Evolutionary conservation across 2,888 invertebrate species (phyloP), one percentile per base, ranked within the genome.

Genomic region (Patella depressa): DNA sequence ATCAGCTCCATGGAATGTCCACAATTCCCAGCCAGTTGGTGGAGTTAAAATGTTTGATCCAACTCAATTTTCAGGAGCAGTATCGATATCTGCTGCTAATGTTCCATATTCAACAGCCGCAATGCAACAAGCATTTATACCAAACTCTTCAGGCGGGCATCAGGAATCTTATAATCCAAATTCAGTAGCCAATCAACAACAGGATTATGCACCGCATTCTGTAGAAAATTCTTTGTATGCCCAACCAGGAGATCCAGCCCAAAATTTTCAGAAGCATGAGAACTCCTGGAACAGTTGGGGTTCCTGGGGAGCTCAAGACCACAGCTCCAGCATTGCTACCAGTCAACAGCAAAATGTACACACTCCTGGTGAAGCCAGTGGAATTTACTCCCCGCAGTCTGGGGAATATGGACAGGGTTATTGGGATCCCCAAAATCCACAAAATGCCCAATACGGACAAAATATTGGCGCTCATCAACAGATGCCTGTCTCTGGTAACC

Each of bases 31-130:
- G 59, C 77, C 79, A 55, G 74, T 76, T 72, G 75, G 79, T 11
- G 83, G 75, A 45, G 84, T 88, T 17, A 82, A 85, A 53, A 81
- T 88, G 71, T 89, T 86, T 81, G 86, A 89, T 79, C 88, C 89
- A 17, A 76, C 84, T 19, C 82, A 86, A 71, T 87, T 86, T 73
- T 84, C 87, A 70, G 78, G 55, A 34, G 19, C 71, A 53, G 29
- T 19, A 19, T 45, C 29, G 5, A 19, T 45, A 14, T 15, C 75
- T 54, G 71, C 54, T 53, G 29, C 75, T 9, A 53, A 71, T 15
- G 53, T 15, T 59, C 53, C 53, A n/a, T 45, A 71, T 24, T 72
- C 34, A 65, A 54, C 54, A 53, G 45, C 59, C 34, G 70, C 53
- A 55, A 29, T 12, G 24, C 73, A 73, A 17, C 54, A 54, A 45